Evolutionary conservation across 2,113 vertebrate genomes (phyloP).

Genomic region (Pelecanus crispus): DNA sequence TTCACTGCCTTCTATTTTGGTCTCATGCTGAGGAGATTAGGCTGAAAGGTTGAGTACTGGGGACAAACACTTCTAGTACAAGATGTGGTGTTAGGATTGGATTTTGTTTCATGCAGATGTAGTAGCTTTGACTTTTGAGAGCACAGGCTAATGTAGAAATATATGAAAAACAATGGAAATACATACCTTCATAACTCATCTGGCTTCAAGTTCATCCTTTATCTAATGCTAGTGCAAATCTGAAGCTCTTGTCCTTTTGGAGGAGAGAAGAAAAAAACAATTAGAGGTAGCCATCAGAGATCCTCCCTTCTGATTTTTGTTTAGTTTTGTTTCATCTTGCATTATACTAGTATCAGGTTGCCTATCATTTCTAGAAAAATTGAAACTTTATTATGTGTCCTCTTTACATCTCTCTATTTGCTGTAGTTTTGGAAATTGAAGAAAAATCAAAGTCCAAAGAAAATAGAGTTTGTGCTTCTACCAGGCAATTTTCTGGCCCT

Average conservation of each 20-base stretch:
- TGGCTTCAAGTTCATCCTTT: not conserved
- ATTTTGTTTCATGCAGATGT: not conserved
- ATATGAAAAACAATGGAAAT: not conserved
- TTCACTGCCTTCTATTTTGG: not conserved
- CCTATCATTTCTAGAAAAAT: not conserved
- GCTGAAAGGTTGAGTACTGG: not conserved
- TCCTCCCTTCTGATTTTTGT: not conserved
- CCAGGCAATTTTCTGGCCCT: not conserved
- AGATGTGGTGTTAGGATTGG: not conserved
- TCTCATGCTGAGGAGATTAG: not conserved
- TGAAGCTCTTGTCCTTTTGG: not conserved
- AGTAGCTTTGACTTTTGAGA: not conserved
- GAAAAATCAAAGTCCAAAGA: not conserved
- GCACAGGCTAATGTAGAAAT: not conserved
- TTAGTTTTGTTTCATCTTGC: not conserved
- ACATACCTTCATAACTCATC: not conserved
- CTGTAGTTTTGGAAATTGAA: not conserved
- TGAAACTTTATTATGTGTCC: not conserved
- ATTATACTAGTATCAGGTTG: not conserved
- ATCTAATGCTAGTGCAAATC: not conserved
- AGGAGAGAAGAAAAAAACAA: too few relatives aligned
- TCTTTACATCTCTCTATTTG: not conserved
- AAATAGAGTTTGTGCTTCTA: not conserved
- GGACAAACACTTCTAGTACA: not conserved
- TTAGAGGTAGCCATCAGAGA: not conserved